These are phyloP conservation scores for Calypte anna DNA, from an alignment of 2,113 vertebrate genomes.

Conservation along the genomic window DNA sequence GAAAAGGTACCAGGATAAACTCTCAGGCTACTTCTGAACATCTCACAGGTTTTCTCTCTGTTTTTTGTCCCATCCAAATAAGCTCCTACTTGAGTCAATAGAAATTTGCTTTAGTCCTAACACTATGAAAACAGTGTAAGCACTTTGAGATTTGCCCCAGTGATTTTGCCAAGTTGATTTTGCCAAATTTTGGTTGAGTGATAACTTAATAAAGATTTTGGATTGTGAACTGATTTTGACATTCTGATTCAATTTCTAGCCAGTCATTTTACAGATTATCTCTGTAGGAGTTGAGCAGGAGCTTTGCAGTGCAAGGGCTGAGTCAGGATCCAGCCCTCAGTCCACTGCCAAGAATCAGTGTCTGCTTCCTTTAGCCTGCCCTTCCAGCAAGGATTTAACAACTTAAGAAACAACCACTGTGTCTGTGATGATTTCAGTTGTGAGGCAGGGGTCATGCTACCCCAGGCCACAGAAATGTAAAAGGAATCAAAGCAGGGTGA, in stretches of 20 bases:
- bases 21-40: background rate
- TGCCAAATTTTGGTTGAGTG: slow-evolving; percentile 55
- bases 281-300: slow-evolving; percentile 40
- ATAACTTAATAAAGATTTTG: slow-evolving; percentile 67
- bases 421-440: background rate
- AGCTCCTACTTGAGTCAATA: background rate
- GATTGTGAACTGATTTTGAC: slow-evolving; percentile 56
- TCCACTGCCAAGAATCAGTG: background rate
- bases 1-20: background rate
- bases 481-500: background rate
- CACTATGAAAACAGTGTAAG: background rate
- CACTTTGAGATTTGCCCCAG: slow-evolving; percentile 49
- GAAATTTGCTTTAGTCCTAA: slow-evolving; percentile 50
- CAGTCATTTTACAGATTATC: slow-evolving; percentile 35
- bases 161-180: slow-evolving; percentile 69
- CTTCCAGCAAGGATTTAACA: background rate
- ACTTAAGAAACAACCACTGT: background rate
- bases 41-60: background rate
- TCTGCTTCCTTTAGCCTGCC: slow-evolving; percentile 12
- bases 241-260: slow-evolving; percentile 49
- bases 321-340: background rate
- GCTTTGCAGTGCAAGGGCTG: background rate
- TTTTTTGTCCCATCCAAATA: background rate
- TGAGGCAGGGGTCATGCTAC: background rate
- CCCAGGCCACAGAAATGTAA: background rate